Percentiles rank a stretch among this genome's conserved stretches.
phyloP scores from a whole-genome alignment of 37 sponge, comb jelly and placozoan genomes.

The Cladorhizidae sp. region DNA sequence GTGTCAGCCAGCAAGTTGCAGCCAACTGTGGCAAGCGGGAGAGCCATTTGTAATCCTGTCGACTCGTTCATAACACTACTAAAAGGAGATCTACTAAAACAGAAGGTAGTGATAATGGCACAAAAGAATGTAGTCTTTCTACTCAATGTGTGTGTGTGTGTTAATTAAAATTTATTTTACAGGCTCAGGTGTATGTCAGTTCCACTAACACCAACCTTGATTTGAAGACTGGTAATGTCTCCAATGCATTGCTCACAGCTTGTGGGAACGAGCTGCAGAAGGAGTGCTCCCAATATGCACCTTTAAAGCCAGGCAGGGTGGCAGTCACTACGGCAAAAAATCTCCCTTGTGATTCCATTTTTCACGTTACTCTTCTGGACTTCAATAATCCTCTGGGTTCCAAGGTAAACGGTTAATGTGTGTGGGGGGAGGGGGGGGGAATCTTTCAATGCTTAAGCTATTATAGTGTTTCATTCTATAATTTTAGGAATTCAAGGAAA shows the following conservation, averaged over 20 bases:
- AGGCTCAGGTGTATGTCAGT: slow-evolving; percentile 52
- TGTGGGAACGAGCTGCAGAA: slow-evolving; percentile 40
- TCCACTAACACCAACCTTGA: slow-evolving; percentile 34
- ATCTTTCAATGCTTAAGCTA: neutral
- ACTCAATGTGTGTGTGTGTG: neutral
- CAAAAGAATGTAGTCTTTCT: neutral
- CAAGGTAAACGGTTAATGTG: slow-evolving; percentile 25
- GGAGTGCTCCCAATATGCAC: slow-evolving; percentile 21
- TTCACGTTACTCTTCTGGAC: slow-evolving; percentile 24
- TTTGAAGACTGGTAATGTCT: slow-evolving; percentile 15
- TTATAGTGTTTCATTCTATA: neutral
- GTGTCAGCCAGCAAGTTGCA: neutral
- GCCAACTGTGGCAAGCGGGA: neutral
- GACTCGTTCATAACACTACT: slow-evolving; percentile 7
- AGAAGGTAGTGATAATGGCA: slow-evolving; percentile 3
- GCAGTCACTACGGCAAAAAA: slow-evolving; percentile 35
- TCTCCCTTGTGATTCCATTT: slow-evolving; percentile 18
- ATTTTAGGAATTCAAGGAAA: slow-evolving; percentile 22
- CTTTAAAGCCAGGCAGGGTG: slow-evolving; percentile 18
- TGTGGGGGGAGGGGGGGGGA: no score
- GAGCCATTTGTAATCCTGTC: neutral
- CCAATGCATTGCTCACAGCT: slow-evolving; percentile 6
- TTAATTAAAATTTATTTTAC: neutral
- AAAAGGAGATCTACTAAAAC: slow-evolving; percentile 30
- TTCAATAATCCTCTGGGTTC: slow-evolving; percentile 1